Evolutionary conservation across 2,113 vertebrate genomes (phyloP).

Genomic region (Ibidorhyncha struthersii): DNA sequence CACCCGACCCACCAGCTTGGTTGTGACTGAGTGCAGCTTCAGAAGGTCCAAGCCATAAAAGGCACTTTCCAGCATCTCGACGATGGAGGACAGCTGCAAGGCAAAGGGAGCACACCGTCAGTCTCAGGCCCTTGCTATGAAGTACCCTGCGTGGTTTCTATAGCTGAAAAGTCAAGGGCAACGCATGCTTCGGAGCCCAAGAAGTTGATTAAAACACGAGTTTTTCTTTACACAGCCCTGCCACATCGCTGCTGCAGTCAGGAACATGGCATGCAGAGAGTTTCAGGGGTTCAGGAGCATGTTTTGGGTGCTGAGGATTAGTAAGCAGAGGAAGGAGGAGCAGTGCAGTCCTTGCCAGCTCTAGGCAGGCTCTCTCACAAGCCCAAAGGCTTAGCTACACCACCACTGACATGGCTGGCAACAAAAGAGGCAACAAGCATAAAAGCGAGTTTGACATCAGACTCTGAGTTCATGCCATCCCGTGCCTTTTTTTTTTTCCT

Average conservation of each 20-base stretch:
- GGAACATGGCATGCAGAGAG: not conserved
- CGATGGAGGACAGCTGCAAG: constrained; percentile 86
- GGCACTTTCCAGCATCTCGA: constrained; percentile 91
- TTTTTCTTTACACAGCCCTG: not conserved
- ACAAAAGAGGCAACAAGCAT: not conserved
- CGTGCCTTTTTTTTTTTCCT: not conserved
- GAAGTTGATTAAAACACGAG: not conserved
- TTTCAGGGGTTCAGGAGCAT: not conserved
- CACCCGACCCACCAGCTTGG: constrained; percentile 86
- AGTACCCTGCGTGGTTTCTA: rapidly evolving
- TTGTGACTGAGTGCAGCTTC: constrained; percentile 90
- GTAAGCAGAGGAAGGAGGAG: not conserved
- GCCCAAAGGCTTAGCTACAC: not conserved
- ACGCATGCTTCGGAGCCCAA: not conserved
- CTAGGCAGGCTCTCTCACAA: not conserved
- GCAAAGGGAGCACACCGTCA: not conserved
- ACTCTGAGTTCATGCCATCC: not conserved
- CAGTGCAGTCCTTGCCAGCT: not conserved
- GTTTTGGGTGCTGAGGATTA: not conserved
- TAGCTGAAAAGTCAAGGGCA: rapidly evolving
- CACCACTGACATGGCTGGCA: not conserved
- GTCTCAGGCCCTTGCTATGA: not conserved
- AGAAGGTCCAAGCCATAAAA: constrained; percentile 93
- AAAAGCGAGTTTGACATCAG: not conserved
- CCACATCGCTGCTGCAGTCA: not conserved